Evolutionary conservation across 2,113 vertebrate species (phyloP).

Genomic region (Tretioscincus oriximinensis): DNA sequence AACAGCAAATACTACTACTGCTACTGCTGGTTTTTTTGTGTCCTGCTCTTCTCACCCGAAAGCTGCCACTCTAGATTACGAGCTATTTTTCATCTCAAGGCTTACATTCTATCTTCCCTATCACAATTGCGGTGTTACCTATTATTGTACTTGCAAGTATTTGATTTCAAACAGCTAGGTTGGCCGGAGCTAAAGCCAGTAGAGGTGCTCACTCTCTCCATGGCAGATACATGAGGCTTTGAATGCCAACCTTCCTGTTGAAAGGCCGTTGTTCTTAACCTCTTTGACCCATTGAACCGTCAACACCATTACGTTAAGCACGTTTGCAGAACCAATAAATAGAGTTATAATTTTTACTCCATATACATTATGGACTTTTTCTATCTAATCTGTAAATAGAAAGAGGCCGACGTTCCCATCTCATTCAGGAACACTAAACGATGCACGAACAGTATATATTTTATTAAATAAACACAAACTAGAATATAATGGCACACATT

Average conservation of each 20-base stretch:
- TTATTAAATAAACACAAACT: constrained; percentile 81
- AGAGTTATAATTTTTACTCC: constrained; percentile 32
- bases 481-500: constrained; percentile 77
- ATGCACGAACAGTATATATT: constrained; percentile 61
- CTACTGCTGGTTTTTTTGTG: too few relatives aligned
- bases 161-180: too few relatives aligned
- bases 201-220: too few relatives aligned
- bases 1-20: too few relatives aligned
- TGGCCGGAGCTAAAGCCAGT: too few relatives aligned
- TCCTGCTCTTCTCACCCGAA: not conserved
- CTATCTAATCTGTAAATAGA: constrained; percentile 50
- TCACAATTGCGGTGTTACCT: not conserved
- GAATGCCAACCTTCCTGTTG: constrained; percentile 56
- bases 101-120: constrained; percentile 32
- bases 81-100: too few relatives aligned
- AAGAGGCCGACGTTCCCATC: constrained; percentile 49
- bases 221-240: too few relatives aligned
- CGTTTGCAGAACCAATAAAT: constrained; percentile 30
- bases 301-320: constrained; percentile 42
- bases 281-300: constrained; percentile 39
- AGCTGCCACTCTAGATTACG: too few relatives aligned
- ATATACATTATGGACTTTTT: constrained; percentile 31
- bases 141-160: too few relatives aligned
- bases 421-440: constrained; percentile 49
- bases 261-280: constrained; percentile 35